Evolutionary conservation across 1,140 invertebrate species (phyloP), one percentile per base, ranked within the genome.

Genomic region (Caerostris darwini): DNA sequence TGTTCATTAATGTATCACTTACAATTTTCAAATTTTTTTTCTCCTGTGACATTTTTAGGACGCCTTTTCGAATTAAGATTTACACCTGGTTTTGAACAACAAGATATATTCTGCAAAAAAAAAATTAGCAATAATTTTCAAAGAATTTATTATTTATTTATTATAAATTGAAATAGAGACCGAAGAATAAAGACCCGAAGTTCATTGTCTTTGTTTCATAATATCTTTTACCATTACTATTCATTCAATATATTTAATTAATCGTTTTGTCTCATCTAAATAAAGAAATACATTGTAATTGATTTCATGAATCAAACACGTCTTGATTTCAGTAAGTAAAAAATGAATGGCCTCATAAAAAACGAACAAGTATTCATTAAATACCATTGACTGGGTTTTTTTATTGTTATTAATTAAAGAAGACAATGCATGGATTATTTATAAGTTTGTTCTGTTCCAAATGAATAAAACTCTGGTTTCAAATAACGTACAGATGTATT

Each of bases 311-410:
- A 77, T 77, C 7, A 6, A 5, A 69, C 7, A 69, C 19, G 19
- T 34, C 69, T 77, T 77, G 7, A 34, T 19, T 77, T 77, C 19
- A 77, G 50, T 77, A 34, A 4, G 69, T 77, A 50, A 77, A n/a
- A 77, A 77, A 77, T 77, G 69, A 77, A 77, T 77, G 19, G 69
- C 34, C 50, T 77, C 69, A 77, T 77, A 50, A 3, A 50, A 77
- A 71, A 77, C 12, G 8, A 10, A 77, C 69, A 77, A 77, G 34
- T 34, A 8, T 3, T 34, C 7, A 34, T 77, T 53, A 50, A 50
- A 77, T 64, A 14, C 61, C 17, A 10, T 64, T 64, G 61, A 64
- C 12, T 64, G 61, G 2, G 61, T 14, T 64, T 17, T 34, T 34
- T 34, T 34, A 1, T 34, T 34, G 2, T 34, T 34, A 2, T 34